Base-by-base conservation (phyloP, 1,140 invertebrate species). In the Drosophila persimilis region DNA sequence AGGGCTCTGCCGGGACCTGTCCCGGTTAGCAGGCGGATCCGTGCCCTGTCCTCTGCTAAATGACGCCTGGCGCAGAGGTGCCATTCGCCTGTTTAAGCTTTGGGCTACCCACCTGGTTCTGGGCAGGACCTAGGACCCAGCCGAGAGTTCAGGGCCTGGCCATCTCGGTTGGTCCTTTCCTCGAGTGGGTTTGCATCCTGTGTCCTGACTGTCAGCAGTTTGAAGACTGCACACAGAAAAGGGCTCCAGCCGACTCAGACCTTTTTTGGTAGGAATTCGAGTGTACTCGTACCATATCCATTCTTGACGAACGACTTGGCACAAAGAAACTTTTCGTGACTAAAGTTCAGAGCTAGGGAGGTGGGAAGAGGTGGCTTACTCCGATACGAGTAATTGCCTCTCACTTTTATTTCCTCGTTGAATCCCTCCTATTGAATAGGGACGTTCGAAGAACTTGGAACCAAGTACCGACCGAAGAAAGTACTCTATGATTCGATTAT, bases 31-130 rank as follows among this genome's bases (percentile, higher is more conserved):
- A 71, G 54, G 43, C 45, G 43, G 54, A 15, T 54, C 29, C 60
- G 41, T 24, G 35, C 48, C 60, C 26, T 51, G 63, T 69, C 48
- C 55, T 59, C 62, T 57, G 67, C 51, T 72, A 79, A 83, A 83
- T 83, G 75, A 84, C 72, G 80, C 80, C 67, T 76, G 80, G 77
- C 79, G 52, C 80, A 57, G 55, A 72, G 76, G 72, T 73, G 72
- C 59, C 66, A 84, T 85, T 84, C 72, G 66, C 60, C 73, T 80
- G 71, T 79, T 79, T 83, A 75, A 73, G 73, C 52, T 69, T 69
- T 51, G 29, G 41, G 59, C 60, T 73, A 41, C 17, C 52, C 29
- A 6, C 13, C 63, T 11, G n/a, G 39, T 17, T 44, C n/a, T 43
- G 31, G 43, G 13, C 3, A 6, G 52, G 13, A 51, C 35, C 7